Percentiles rank a stretch among this genome's conserved stretches.
Conservation (phyloP, 2,113 vertebrate genomes). For the Corydoras maculifer region DNA sequence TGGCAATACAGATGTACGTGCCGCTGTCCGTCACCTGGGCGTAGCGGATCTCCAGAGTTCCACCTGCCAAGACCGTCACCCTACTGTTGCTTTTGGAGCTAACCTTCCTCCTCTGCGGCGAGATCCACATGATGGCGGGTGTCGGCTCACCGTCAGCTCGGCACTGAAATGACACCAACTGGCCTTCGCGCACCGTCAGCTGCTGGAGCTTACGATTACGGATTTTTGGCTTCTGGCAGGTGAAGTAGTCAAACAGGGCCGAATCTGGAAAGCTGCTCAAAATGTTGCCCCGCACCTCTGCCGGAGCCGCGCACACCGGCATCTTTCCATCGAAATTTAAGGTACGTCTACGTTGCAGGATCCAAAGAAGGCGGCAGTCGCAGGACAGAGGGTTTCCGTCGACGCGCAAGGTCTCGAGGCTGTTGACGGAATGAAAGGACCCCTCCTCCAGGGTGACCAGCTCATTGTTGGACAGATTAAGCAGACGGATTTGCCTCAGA, state of each 20-base stretch:
- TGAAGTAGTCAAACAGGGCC: slow-evolving; percentile 89
- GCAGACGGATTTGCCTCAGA: slow-evolving; percentile 86
- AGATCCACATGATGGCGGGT: slow-evolving; percentile 90
- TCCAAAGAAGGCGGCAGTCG: slow-evolving; percentile 96
- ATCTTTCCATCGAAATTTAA: slow-evolving; percentile 90
- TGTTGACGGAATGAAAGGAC: slow-evolving; percentile 92
- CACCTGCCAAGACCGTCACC: slow-evolving; percentile 74
- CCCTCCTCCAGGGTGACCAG: slow-evolving; percentile 88
- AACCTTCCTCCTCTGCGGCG: slow-evolving; percentile 82
- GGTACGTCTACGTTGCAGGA: slow-evolving; percentile 88
- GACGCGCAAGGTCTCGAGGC: slow-evolving; percentile 87
- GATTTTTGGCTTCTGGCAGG: slow-evolving; percentile 92
- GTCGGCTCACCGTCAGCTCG: slow-evolving; percentile 85
- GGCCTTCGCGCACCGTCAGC: slow-evolving; percentile 73
- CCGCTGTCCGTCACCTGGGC: slow-evolving; percentile 87
- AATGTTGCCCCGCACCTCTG: slow-evolving; percentile 82
- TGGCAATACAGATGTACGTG: slow-evolving; percentile 97
- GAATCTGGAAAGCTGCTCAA: slow-evolving; percentile 85
- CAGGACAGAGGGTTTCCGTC: slow-evolving; percentile 92
- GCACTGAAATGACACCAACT: slow-evolving; percentile 82
- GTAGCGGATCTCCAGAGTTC: slow-evolving; percentile 85
- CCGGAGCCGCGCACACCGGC: slow-evolving; percentile 82
- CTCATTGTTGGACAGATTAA: slow-evolving; percentile 89
- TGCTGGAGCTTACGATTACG: slow-evolving; percentile 87
- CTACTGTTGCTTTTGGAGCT: slow-evolving; percentile 71